These are phyloP conservation scores for pig (Sus scrofa) DNA, from an alignment of 2,113 vertebrate species.

Conservation along the genomic window DNA sequence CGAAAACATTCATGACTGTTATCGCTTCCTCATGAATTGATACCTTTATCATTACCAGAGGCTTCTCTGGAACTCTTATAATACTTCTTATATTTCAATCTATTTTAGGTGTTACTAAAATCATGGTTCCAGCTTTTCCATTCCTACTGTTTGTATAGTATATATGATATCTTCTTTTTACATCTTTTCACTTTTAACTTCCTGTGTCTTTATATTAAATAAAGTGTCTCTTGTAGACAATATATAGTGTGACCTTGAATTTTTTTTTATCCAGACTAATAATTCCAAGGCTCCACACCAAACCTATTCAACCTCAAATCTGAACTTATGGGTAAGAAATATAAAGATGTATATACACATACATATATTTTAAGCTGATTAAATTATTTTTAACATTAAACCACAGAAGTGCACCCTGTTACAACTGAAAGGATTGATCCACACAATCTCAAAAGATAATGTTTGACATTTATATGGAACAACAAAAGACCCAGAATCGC, in stretches of 20 bases:
- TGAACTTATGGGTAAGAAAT: background rate
- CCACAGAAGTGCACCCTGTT: background rate
- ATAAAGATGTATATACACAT: background rate
- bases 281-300: background rate
- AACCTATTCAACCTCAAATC: background rate
- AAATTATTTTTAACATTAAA: conserved; percentile 21
- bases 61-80: background rate
- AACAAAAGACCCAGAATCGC: too few relatives aligned
- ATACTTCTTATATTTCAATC: background rate
- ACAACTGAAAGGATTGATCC: conserved; percentile 14
- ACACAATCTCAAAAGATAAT: conserved; percentile 32
- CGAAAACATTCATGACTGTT: background rate
- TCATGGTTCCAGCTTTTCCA: background rate
- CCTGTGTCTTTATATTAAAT: background rate
- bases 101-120: background rate
- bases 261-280: background rate
- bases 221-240: background rate
- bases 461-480: too few relatives aligned
- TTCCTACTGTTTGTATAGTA: background rate
- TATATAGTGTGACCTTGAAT: background rate
- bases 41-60: background rate
- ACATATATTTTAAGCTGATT: background rate
- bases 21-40: background rate
- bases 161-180: background rate
- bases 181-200: background rate